phyloP scores from a whole-genome alignment of 1,140 invertebrate species.

The Cotesia typhae region DNA sequence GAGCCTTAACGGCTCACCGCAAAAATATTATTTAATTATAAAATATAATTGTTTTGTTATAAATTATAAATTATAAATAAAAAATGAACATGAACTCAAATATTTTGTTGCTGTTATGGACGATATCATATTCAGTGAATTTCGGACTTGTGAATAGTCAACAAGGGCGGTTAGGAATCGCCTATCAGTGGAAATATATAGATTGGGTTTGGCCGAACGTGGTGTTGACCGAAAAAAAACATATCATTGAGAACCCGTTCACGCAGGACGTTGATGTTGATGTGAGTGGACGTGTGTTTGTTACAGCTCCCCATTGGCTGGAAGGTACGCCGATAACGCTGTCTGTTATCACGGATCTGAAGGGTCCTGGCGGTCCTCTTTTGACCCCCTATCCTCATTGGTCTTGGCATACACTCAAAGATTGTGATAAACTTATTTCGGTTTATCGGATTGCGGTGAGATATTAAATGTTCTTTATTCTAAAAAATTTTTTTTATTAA shows the following conservation, averaged over 20 bases:
- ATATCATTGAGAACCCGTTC: slow-evolving; percentile 58
- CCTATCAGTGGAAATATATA: slow-evolving; percentile 58
- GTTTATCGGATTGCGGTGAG: slow-evolving; percentile 64
- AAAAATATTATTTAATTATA: too few species aligned
- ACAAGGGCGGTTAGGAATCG: slow-evolving; percentile 46
- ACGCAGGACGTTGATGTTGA: slow-evolving; percentile 62
- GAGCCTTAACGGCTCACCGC: too few species aligned
- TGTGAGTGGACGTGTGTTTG: slow-evolving; percentile 56
- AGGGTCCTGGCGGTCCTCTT: slow-evolving; percentile 54
- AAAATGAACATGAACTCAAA: not conserved
- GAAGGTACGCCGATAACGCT: slow-evolving; percentile 62
- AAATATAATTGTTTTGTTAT: too few species aligned
- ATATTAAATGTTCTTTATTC: too few species aligned
- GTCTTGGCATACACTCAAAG: slow-evolving; percentile 54
- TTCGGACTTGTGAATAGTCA: slow-evolving; percentile 1
- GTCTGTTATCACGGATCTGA: slow-evolving; percentile 51
- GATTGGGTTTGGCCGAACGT: slow-evolving; percentile 59
- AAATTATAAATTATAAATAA: not conserved
- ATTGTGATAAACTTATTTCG: slow-evolving; percentile 59
- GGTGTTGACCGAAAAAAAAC: slow-evolving; percentile 50
- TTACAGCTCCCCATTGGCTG: slow-evolving; percentile 63
- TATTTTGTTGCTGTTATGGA: not conserved
- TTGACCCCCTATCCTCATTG: slow-evolving; percentile 62
- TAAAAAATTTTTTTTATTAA: slow-evolving; percentile 3
- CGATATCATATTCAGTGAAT: slow-evolving; percentile 30